A percentile compares a stretch with the other conserved stretches of the same genome.
These are phyloP conservation scores for Platichthys flesus DNA, from an alignment of 2,113 vertebrate genomes.

Conservation along the genomic window DNA sequence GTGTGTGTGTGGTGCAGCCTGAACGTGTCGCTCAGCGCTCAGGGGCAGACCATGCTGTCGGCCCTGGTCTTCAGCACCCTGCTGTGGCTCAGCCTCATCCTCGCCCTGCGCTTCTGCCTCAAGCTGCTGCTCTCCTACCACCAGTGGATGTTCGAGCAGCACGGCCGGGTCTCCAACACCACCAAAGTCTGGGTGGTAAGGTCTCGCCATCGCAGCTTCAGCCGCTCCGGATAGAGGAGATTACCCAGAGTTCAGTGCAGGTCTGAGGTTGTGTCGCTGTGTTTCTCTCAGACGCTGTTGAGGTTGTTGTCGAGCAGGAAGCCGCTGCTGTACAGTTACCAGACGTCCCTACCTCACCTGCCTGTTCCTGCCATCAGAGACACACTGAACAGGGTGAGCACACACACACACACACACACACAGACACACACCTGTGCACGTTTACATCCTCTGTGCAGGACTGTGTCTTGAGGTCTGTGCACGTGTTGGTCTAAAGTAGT, in stretches of 20 bases:
- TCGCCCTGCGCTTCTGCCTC: constrained; percentile 86
- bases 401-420: not conserved
- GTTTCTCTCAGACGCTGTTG: constrained; percentile 80
- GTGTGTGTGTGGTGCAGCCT: constrained; percentile 33
- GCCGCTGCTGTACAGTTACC: constrained; percentile 89
- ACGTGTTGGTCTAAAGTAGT: not conserved
- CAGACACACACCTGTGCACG: too few relatives aligned
- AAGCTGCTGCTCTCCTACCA: constrained; percentile 90
- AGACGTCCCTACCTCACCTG: constrained; percentile 87
- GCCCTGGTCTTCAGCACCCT: constrained; percentile 87
- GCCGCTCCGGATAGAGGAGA: too few relatives aligned
- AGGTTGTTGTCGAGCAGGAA: constrained; percentile 86
- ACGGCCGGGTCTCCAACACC: constrained; percentile 83
- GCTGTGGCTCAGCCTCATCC: constrained; percentile 89
- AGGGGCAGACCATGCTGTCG: constrained; percentile 83
- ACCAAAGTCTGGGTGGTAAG: constrained; percentile 91
- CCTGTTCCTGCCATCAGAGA: constrained; percentile 86
- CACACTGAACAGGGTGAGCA: constrained; percentile 85
- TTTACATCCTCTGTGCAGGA: too few relatives aligned
- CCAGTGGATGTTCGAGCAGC: constrained; percentile 89
- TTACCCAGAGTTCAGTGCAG: too few relatives aligned
- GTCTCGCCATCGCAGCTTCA: too few relatives aligned
- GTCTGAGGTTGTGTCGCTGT: too few relatives aligned
- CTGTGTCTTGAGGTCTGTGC: not conserved
- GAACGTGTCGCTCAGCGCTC: constrained; percentile 74